phyloP scores from a whole-genome alignment of 2,797 vertebrate genomes.

The Catostomus latipinnis region DNA sequence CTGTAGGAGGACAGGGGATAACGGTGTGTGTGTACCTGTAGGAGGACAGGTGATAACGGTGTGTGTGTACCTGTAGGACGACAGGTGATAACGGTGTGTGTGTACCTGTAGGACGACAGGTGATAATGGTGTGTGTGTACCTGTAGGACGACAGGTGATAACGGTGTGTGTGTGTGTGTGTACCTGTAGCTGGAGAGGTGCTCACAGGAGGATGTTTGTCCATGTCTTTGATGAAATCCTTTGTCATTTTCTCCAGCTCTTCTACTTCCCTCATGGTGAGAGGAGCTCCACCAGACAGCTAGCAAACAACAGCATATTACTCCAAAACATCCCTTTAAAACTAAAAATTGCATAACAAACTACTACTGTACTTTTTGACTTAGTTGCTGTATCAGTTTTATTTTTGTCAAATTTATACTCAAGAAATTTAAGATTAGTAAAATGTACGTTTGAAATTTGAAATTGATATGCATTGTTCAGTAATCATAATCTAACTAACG shows the following conservation, averaged over 20 bases:
- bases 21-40: not conserved
- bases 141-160: slow-evolving; percentile 66
- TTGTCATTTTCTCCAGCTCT: slow-evolving; percentile 92
- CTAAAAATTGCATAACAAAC: too few species aligned
- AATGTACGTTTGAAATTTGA: too few species aligned
- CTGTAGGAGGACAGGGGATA: slow-evolving; percentile 78
- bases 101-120: slow-evolving; percentile 68
- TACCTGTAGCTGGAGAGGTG: slow-evolving; percentile 83
- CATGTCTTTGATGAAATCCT: slow-evolving; percentile 96
- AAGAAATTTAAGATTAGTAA: too few species aligned
- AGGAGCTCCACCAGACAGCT: slow-evolving; percentile 72
- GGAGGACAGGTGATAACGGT: too few species aligned
- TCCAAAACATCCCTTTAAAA: too few species aligned
- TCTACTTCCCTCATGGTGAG: slow-evolving; percentile 95
- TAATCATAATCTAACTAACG: too few species aligned
- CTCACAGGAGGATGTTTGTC: slow-evolving; percentile 85
- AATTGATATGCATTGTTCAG: too few species aligned
- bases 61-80: not conserved
- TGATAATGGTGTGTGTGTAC: slow-evolving; percentile 60
- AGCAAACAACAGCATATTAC: not conserved
- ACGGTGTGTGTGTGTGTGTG: slow-evolving; percentile 2
- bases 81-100: not conserved
- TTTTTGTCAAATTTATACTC: too few species aligned
- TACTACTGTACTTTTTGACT: too few species aligned
- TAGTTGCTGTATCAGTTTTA: too few species aligned